Base-by-base conservation (phyloP, 2,888 invertebrate genomes). In the Amblyjoppa fuscipennis region DNA sequence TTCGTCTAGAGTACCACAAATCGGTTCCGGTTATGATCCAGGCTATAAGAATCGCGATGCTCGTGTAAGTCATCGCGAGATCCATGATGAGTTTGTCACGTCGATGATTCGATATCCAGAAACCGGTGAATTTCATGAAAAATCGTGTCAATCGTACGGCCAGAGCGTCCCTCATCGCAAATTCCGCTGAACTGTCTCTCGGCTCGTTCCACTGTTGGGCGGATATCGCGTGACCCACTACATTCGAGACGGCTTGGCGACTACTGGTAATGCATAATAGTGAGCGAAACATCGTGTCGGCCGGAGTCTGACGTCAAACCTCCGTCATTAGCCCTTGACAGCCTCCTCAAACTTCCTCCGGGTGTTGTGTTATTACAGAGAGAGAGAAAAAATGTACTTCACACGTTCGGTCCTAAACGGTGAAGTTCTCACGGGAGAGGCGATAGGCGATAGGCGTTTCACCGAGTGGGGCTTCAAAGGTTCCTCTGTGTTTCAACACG, bases 111-210 rank as follows among this genome's bases (percentile, higher is more conserved):
- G 80, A 75, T 7, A 85, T 41, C 89, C 89, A 90, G 49, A 87
- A 83, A 6, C 90, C 90, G 11, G 84, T 75, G 7, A 82, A 61
- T 74, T 77, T 84, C 87, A 90, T 74, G 25, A 88, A 86, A 49
- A 89, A 84, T 25, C 80, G 81, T 5, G 85, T 82, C 41, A 81
- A 28, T 38, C 61, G 83, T 41, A 90, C 83, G 1, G 89, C 89
- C 1, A 73, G 45, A 31, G 68, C 2, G 16, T 73, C 73, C 11
- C 68, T 76, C 25, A 75, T 61, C 31, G 28, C 16, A 16, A 31
- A 34, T 61, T 31, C 1, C 13, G 11, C 5, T 3, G 61, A n/a
- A 16, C 16, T 79, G 80, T 85, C 25, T 16, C 9, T 34, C 64
- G 38, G 49, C 34, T 31, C 56, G 28, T 16, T 61, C 6, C 0